Conservation (phyloP, 2,888 invertebrate species). For the Prenolepis imparis region DNA sequence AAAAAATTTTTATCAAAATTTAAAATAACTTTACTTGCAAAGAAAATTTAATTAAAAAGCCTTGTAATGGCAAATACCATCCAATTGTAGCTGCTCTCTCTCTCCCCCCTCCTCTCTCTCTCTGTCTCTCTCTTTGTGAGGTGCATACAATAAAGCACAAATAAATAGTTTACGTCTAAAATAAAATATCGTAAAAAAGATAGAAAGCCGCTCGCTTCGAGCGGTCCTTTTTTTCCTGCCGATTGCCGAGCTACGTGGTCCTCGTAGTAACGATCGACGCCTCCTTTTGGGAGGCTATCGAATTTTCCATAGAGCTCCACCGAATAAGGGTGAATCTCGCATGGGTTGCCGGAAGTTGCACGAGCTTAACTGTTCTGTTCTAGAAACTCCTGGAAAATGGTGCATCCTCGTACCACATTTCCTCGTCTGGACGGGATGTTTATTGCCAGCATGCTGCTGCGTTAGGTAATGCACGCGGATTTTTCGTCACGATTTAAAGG, state of each 20-base stretch:
- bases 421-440: constrained; percentile 57
- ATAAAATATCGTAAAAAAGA: constrained; percentile 49
- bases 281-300: constrained; percentile 56
- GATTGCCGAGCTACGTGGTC: constrained; percentile 48
- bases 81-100: background rate
- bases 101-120: background rate
- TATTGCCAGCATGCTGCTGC: constrained; percentile 55
- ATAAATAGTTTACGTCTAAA: constrained; percentile 58
- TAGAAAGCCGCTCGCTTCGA: constrained; percentile 20
- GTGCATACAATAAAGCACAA: constrained; percentile 46
- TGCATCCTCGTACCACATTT: constrained; percentile 49
- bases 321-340: constrained; percentile 61
- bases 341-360: constrained; percentile 60
- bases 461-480: constrained; percentile 59
- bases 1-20: constrained; percentile 3
- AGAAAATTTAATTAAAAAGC: constrained; percentile 13
- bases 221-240: constrained; percentile 26
- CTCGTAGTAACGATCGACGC: constrained; percentile 63
- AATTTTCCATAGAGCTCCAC: constrained; percentile 66
- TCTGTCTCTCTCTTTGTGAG: background rate
- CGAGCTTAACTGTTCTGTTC: constrained; percentile 62
- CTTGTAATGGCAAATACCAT: background rate
- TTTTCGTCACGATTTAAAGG: constrained; percentile 45
- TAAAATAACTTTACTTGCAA: constrained; percentile 5
- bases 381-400: constrained; percentile 57